A percentile compares a stretch with the other conserved stretches of the same genome.
Conservation (phyloP, 2,113 vertebrate species). For the Lutjanus erythropterus region DNA sequence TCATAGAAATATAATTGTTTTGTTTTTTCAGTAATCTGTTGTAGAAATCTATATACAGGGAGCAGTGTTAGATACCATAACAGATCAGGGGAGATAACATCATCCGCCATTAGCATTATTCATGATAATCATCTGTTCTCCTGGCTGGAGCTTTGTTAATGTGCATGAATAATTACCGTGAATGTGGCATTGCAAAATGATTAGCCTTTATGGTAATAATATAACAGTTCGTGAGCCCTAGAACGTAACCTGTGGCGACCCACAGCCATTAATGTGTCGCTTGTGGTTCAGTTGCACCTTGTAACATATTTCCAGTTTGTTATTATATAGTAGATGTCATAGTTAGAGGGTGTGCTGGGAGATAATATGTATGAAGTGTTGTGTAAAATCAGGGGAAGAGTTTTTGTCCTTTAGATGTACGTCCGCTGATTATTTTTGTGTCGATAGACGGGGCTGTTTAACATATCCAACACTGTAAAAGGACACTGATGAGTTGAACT, state of each 20-base stretch:
- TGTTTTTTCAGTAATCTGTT: slow-evolving; percentile 10
- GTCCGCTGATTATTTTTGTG: neutral
- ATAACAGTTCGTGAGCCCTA: slow-evolving; percentile 24
- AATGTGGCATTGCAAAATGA: slow-evolving; percentile 39
- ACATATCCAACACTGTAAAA: slow-evolving; percentile 7
- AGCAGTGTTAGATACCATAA: slow-evolving; percentile 9
- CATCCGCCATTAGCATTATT: slow-evolving; percentile 49
- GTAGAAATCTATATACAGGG: neutral
- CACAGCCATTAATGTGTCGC: slow-evolving; percentile 40
- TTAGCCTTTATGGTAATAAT: slow-evolving; percentile 55
- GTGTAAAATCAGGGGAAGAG: neutral
- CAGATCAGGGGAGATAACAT: slow-evolving; percentile 32
- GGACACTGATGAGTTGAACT: slow-evolving; percentile 18
- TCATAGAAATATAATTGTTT: neutral
- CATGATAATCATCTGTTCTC: slow-evolving; percentile 50
- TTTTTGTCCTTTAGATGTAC: slow-evolving; percentile 30
- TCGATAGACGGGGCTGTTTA: slow-evolving; percentile 29
- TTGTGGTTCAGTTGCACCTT: slow-evolving; percentile 17
- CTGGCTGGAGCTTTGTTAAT: slow-evolving; percentile 47
- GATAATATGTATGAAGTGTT: neutral
- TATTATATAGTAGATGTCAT: slow-evolving; percentile 19
- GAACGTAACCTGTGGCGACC: slow-evolving; percentile 27
- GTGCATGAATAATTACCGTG: slow-evolving; percentile 55
- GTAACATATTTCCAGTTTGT: slow-evolving; percentile 12
- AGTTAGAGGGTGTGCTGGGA: neutral